Conservation (phyloP, 1,140 invertebrate species). For the Uloborus diversus region DNA sequence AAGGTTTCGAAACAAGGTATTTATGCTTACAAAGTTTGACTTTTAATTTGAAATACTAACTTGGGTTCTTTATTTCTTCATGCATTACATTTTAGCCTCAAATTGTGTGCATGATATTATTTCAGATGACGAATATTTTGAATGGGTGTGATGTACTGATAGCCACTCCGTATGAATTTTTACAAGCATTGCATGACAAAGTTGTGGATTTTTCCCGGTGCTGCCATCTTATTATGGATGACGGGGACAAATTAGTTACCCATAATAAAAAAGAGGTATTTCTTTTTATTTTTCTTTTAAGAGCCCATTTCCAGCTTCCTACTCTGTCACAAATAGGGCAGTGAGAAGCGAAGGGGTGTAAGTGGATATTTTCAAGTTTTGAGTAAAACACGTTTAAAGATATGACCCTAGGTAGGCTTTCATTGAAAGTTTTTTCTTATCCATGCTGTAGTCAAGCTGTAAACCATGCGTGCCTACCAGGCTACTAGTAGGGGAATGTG, state of each 20-base stretch:
- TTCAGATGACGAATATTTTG: conserved; percentile 19
- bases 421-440: no score
- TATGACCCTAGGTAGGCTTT: no score
- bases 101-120: not conserved
- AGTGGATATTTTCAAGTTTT: no score
- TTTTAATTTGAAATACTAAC: not conserved
- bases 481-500: no score
- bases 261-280: conserved; percentile 11
- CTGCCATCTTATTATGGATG: conserved; percentile 43
- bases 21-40: not conserved
- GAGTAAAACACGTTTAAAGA: no score
- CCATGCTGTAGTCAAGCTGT: no score
- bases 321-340: no score
- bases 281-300: not conserved
- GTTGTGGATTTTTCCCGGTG: not conserved
- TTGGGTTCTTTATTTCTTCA: not conserved
- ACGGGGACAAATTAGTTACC: conserved; percentile 19
- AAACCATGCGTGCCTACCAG: no score
- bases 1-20: conserved; percentile 13
- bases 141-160: conserved; percentile 53
- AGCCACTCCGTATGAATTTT: conserved; percentile 19
- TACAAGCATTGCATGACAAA: conserved; percentile 17
- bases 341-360: no score
- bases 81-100: not conserved
- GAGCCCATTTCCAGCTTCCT: not conserved